phyloP scores from a whole-genome alignment of 30 jellyfish, hydroid and myxozoan species.

The Pseudorhiza aurosa region DNA sequence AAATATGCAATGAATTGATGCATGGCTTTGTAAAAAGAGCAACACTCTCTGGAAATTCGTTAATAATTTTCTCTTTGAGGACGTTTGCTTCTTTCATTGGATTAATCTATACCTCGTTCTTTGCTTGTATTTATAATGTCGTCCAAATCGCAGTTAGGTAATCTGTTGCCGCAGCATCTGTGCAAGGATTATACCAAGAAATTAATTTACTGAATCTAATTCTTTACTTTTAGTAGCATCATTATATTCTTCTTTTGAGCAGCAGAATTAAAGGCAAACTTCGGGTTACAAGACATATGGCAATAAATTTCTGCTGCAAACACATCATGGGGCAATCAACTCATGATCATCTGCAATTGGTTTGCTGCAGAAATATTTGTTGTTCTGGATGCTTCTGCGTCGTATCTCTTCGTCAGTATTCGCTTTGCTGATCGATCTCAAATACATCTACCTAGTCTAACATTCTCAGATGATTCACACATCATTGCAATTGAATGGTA shows the following conservation, averaged over 20 bases:
- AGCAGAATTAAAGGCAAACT: slow-evolving; percentile 6
- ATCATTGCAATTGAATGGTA: background rate
- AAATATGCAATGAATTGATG: slow-evolving; percentile 33
- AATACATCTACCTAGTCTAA: slow-evolving; percentile 26
- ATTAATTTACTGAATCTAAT: slow-evolving; percentile 1
- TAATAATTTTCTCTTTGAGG: slow-evolving; percentile 19
- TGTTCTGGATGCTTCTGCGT: background rate
- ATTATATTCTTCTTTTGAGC: background rate
- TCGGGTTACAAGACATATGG: slow-evolving; percentile 24
- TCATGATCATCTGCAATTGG: slow-evolving; percentile 24
- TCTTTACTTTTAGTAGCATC: background rate
- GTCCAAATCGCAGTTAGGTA: slow-evolving; percentile 18
- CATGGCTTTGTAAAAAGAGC: slow-evolving; percentile 27
- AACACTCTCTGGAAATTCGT: slow-evolving; percentile 30
- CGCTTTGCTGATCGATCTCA: slow-evolving; percentile 12
- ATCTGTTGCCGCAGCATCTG: slow-evolving; percentile 29
- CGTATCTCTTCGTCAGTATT: background rate
- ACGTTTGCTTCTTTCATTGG: background rate
- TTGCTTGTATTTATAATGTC: slow-evolving; percentile 34
- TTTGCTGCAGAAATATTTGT: slow-evolving; percentile 28
- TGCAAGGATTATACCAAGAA: background rate
- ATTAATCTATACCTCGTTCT: slow-evolving; percentile 12
- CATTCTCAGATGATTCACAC: slow-evolving; percentile 11
- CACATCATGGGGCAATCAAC: slow-evolving; percentile 8
- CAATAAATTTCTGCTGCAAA: slow-evolving; percentile 46